phyloP scores from a whole-genome alignment of 64 coral and sea anemone species.

The Orbicella faveolata region DNA sequence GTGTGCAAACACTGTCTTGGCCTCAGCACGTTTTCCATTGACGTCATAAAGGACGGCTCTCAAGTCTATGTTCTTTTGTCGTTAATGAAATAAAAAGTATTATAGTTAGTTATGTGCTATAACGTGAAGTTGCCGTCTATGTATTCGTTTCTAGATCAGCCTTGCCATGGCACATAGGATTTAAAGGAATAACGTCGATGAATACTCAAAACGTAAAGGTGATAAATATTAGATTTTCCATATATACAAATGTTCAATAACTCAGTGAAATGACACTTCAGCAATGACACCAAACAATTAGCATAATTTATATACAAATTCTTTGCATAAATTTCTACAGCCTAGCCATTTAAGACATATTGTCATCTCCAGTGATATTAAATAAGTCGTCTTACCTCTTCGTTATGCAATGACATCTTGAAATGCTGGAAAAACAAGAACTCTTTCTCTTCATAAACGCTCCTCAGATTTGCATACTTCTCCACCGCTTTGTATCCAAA shows the following conservation, averaged over 20 bases:
- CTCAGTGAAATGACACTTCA: too few relatives aligned
- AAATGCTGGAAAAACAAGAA: slow-evolving; percentile 40
- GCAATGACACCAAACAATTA: too few relatives aligned
- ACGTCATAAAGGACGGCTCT: neutral
- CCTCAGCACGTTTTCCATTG: slow-evolving; percentile 4
- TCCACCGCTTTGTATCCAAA: slow-evolving; percentile 44
- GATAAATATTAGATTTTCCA: neutral
- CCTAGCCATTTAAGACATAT: neutral
- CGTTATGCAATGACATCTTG: slow-evolving; percentile 42
- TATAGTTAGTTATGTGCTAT: too few relatives aligned
- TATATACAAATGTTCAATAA: too few relatives aligned
- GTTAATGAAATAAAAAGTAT: neutral
- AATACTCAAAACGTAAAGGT: neutral
- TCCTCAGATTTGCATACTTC: slow-evolving; percentile 24
- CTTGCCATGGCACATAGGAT: too few relatives aligned
- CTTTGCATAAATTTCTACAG: neutral
- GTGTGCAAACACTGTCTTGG: slow-evolving; percentile 27
- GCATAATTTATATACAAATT: neutral
- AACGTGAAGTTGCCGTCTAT: too few relatives aligned
- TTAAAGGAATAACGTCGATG: neutral
- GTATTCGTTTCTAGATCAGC: too few relatives aligned
- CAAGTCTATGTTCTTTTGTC: neutral
- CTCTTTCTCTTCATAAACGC: neutral
- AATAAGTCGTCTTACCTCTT: neutral
- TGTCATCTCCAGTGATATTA: neutral